Evolutionary conservation across 2,113 vertebrate species (phyloP).

Genomic region (Brienomyrus longianalis): DNA sequence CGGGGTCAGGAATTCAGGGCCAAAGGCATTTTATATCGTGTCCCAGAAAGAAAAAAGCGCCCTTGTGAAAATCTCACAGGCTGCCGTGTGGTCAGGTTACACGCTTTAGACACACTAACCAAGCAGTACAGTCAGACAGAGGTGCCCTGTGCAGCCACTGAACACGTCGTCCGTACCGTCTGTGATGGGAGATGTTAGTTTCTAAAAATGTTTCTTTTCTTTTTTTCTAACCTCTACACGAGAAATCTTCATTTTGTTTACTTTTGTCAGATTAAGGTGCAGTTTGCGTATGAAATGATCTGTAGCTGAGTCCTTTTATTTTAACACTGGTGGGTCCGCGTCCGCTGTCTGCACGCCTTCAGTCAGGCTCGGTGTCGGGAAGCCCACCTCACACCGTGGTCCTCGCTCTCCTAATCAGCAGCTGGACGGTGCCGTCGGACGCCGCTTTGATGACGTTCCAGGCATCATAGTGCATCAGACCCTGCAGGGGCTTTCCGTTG

Average conservation of each 20-base stretch:
- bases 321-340: background rate
- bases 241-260: background rate
- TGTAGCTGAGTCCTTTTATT: background rate
- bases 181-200: background rate
- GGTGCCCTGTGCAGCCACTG: background rate
- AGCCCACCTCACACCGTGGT: constrained; percentile 55
- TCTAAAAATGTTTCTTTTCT: background rate
- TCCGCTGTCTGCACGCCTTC: background rate
- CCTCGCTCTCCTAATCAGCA: constrained; percentile 73
- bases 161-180: background rate
- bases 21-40: background rate
- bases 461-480: constrained; percentile 82
- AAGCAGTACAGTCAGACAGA: background rate
- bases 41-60: background rate
- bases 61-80: background rate
- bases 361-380: background rate
- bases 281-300: background rate
- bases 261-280: background rate
- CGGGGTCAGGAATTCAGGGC: background rate
- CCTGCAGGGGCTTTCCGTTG: constrained; percentile 75
- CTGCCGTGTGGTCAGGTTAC: background rate
- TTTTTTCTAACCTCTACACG: background rate
- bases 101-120: background rate
- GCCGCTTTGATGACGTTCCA: constrained; percentile 87
- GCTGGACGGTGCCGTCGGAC: constrained; percentile 72